These are phyloP conservation scores for Acanthoscelides obtectus DNA, from an alignment of 2,888 invertebrate species.

Conservation along the genomic window DNA sequence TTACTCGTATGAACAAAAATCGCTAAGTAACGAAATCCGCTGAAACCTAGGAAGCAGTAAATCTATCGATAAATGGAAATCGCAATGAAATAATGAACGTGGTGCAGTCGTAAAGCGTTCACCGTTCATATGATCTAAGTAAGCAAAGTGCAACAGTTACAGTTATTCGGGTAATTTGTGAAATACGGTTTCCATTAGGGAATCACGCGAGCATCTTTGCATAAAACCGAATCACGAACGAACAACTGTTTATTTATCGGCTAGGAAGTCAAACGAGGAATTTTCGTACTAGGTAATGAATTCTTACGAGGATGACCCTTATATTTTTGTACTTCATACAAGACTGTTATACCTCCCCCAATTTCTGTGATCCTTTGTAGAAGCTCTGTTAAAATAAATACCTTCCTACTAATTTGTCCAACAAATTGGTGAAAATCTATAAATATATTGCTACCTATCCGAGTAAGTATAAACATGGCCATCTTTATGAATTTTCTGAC, in stretches of 20 bases:
- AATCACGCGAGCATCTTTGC: background rate
- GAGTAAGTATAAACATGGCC: too few relatives aligned
- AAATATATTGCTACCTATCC: too few relatives aligned
- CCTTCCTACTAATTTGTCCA: too few relatives aligned
- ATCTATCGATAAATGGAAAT: background rate
- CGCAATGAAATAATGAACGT: background rate
- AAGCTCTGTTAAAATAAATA: too few relatives aligned
- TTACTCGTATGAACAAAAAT: background rate
- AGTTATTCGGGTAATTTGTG: background rate
- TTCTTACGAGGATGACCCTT: too few relatives aligned
- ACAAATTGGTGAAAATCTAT: too few relatives aligned
- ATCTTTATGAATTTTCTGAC: too few relatives aligned
- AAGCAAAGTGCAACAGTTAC: background rate
- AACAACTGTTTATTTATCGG: background rate
- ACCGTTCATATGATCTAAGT: background rate
- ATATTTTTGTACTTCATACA: too few relatives aligned
- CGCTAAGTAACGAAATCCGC: background rate
- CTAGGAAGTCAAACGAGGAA: background rate
- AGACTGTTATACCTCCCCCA: too few relatives aligned
- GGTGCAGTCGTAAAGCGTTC: background rate
- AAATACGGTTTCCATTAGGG: background rate
- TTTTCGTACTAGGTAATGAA: background rate
- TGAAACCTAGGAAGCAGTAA: background rate
- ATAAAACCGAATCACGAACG: background rate
- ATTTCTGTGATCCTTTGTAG: too few relatives aligned